Percentiles rank a stretch among this genome's conserved stretches.
phyloP scores from a whole-genome alignment of 2,888 invertebrate species.

The Drosophila kanekoi region DNA sequence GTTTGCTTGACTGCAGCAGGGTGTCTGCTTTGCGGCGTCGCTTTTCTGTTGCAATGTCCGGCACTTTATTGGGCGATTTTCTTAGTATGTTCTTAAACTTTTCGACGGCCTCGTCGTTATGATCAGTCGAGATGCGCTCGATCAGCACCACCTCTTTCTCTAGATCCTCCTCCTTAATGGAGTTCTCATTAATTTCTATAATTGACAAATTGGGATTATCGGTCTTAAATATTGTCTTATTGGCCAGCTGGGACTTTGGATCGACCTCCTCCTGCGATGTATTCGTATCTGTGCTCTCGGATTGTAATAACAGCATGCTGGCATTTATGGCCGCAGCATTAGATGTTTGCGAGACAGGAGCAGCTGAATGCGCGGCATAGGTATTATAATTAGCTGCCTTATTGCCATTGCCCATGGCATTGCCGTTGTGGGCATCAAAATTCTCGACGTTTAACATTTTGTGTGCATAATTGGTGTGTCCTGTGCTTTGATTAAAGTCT shows the following conservation, averaged over 20 bases:
- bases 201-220: constrained; percentile 85
- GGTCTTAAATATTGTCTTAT: constrained; percentile 85
- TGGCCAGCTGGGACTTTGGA: constrained; percentile 84
- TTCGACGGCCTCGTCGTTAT: constrained; percentile 58
- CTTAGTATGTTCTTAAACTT: constrained; percentile 57
- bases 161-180: constrained; percentile 77
- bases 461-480: constrained; percentile 40
- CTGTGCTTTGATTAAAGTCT: constrained; percentile 47
- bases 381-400: constrained; percentile 37
- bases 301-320: constrained; percentile 78
- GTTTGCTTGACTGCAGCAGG: constrained; percentile 82
- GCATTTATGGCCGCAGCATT: constrained; percentile 59
- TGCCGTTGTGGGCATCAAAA: constrained; percentile 65
- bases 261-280: constrained; percentile 84
- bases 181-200: constrained; percentile 85
- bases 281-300: constrained; percentile 83
- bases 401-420: constrained; percentile 43
- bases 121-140: constrained; percentile 77
- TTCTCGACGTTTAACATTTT: constrained; percentile 69
- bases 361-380: constrained; percentile 7
- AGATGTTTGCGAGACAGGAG: constrained; percentile 18
- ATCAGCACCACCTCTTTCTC: constrained; percentile 82
- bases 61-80: constrained; percentile 59
- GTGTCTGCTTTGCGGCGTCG: constrained; percentile 81
- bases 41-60: constrained; percentile 65